A percentile compares a stretch with the other conserved stretches of the same genome.
These are phyloP conservation scores for Aspidapion aeneum DNA, from an alignment of 2,888 invertebrate species.

Conservation along the genomic window DNA sequence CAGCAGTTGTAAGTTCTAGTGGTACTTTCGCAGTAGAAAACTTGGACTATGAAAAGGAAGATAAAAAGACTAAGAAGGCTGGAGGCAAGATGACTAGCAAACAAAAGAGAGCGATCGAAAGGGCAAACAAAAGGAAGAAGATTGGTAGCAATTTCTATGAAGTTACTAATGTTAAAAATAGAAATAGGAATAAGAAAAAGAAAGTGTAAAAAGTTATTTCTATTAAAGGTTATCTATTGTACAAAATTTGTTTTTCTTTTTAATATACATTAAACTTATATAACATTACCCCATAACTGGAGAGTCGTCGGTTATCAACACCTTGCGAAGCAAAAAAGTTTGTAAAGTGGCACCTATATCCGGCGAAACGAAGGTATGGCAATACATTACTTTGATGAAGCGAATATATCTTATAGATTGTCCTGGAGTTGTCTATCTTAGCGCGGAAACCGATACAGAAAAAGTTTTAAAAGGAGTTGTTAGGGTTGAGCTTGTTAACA, in stretches of 20 bases:
- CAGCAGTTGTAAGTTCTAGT: no score
- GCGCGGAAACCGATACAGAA: conserved; percentile 91
- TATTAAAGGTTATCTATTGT: no score
- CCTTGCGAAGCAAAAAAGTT: conserved; percentile 92
- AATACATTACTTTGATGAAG: conserved; percentile 97
- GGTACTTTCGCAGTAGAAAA: conserved; percentile 51
- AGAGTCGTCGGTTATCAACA: conserved; percentile 97
- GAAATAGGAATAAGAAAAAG: conserved; percentile 71
- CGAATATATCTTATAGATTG: conserved; percentile 97
- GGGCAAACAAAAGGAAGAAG: conserved; percentile 73
- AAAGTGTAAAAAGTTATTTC: no score
- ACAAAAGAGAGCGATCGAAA: conserved; percentile 69
- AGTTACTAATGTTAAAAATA: conserved; percentile 84
- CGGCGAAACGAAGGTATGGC: conserved; percentile 98
- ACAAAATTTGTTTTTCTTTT: no score
- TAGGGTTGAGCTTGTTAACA: conserved; percentile 88
- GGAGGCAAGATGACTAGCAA: conserved; percentile 67
- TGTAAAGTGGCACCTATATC: conserved; percentile 99
- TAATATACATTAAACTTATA: no score
- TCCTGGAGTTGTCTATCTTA: conserved; percentile 97
- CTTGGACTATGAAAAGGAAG: conserved; percentile 30
- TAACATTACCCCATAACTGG: conserved; percentile 99
- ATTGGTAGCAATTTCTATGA: conserved; percentile 89
- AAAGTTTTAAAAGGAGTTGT: conserved; percentile 97
- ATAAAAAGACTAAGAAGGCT: conserved; percentile 31